Base-by-base conservation (phyloP, 2,797 vertebrate genomes). In the Pristis pectinata region DNA sequence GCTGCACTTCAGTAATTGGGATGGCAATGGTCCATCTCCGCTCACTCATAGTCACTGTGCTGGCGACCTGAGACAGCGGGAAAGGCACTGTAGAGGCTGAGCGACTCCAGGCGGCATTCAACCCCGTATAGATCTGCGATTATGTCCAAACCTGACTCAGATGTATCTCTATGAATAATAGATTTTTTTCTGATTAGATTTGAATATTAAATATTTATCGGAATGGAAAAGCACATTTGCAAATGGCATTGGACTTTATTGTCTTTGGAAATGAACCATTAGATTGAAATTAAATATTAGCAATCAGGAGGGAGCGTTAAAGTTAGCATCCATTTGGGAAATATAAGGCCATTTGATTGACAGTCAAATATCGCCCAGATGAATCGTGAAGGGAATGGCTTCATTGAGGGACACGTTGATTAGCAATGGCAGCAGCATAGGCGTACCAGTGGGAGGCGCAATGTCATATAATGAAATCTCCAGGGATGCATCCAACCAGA, bases 151-250 rank as follows among this genome's bases (percentile, higher is more conserved):
- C 7, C 15, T 67, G 59, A 67, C 61, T 67, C n/a, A 41, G 5
- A 34, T 13, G 9, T 91, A 24, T 41, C n/a, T 91, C 87, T 24
- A 91, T 67, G 87, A 91, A 91, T 19, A 41, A 64, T 24, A 7
- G 27, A 24, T 56, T 59, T 93, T 72, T 49, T 49, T 74, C 92
- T 93, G 67, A 74, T 93, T 49, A 72, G 27, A 93, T 49, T 27
- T 72, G 67, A 93, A 93, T 93, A 93, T 72, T 93, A 93, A 93
- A 93, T 74, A 93, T 93, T 93, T 93, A 74, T 72, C n/a, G 5
- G 92, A 93, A 74, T 93, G 41, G 87, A 91, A 91, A 91, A 67
- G 17, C n/a, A 91, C 15, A 91, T 37, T 91, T 61, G 87, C 59
- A 91, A 67, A 67, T 91, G 22, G n/a, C n/a, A 3, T 41, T 67